Conservation (phyloP, 2,113 vertebrate genomes). For the Helogale parvula region DNA sequence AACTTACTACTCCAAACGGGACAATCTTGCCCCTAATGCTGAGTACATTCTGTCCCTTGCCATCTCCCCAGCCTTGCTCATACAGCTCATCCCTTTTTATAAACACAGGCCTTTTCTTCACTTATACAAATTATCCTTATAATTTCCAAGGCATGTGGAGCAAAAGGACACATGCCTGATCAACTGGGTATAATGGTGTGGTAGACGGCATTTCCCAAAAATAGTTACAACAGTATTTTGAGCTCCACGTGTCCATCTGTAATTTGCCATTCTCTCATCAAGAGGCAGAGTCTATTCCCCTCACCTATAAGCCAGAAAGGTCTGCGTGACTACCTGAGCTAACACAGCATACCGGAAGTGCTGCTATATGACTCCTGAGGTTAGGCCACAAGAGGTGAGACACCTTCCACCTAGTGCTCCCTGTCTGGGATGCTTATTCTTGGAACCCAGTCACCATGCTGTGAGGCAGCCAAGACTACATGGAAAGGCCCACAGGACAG, state of each 20-base stretch:
- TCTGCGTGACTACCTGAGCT: neutral
- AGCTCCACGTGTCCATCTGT: neutral
- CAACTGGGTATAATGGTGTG: neutral
- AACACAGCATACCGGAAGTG: neutral
- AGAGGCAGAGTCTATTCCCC: neutral
- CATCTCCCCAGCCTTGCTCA: neutral
- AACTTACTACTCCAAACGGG: neutral
- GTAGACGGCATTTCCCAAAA: conserved; percentile 1
- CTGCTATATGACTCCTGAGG: neutral
- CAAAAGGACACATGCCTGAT: neutral
- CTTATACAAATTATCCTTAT: neutral
- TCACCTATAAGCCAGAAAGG: neutral
- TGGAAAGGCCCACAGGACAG: neutral
- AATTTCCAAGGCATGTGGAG: neutral
- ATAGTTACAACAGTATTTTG: neutral
- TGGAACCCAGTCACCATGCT: neutral
- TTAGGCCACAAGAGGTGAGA: neutral
- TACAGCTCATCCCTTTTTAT: neutral
- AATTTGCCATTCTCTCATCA: neutral
- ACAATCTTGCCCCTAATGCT: neutral
- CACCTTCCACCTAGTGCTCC: neutral
- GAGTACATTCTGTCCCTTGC: neutral
- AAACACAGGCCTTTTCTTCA: neutral
- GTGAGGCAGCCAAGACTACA: neutral
- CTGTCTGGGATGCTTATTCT: neutral